phyloP scores from a whole-genome alignment of 2,888 invertebrate species.

The Scotopteryx bipunctaria region DNA sequence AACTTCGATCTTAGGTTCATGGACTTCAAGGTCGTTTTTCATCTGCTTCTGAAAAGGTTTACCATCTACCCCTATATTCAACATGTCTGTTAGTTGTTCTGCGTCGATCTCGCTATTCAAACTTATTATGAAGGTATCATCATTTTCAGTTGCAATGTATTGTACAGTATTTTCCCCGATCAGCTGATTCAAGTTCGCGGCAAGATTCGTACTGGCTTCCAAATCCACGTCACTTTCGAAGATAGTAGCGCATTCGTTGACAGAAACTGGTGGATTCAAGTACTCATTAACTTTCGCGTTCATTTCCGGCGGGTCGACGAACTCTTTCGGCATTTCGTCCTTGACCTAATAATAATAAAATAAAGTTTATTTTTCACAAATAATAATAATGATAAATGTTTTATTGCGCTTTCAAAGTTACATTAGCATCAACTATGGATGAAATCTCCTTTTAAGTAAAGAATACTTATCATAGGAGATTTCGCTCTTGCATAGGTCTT shows the following conservation, averaged over 20 bases:
- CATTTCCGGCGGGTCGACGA: conserved; percentile 56
- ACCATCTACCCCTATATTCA: conserved; percentile 60
- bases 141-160: conserved; percentile 76
- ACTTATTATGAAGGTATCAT: conserved; percentile 77
- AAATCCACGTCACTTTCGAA: conserved; percentile 78
- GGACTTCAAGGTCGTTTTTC: background rate
- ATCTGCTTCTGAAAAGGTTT: conserved; percentile 1
- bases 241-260: conserved; percentile 74
- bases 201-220: conserved; percentile 72
- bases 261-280: conserved; percentile 51
- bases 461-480: too few species aligned
- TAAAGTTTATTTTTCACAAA: too few species aligned
- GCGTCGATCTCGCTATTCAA: conserved; percentile 76
- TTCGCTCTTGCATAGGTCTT: too few species aligned
- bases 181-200: conserved; percentile 74
- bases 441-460: too few species aligned
- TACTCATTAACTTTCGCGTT: conserved; percentile 43
- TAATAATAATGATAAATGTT: too few species aligned
- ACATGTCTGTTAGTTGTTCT: conserved; percentile 71
- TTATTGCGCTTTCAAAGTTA: too few species aligned
- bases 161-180: conserved; percentile 76
- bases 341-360: too few species aligned
- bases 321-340: conserved; percentile 63
- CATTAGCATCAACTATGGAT: too few species aligned
- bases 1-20: background rate